phyloP scores from a whole-genome alignment of 2,888 invertebrate genomes.

The Anorthoa munda region DNA sequence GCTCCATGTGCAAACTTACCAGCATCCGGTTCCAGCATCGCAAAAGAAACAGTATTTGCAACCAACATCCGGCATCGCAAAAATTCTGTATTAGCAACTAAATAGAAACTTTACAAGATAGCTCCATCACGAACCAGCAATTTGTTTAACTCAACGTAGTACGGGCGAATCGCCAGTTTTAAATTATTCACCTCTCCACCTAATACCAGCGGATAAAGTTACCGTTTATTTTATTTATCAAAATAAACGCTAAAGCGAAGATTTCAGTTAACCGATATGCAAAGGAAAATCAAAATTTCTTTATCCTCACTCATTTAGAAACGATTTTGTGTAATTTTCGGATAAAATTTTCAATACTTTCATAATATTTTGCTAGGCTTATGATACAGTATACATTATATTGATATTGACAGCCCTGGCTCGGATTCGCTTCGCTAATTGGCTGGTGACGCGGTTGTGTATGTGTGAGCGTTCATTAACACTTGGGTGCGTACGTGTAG shows the following conservation, averaged over 20 bases:
- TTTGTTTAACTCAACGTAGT: constrained; percentile 42
- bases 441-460: constrained; percentile 30
- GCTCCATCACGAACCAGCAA: constrained; percentile 18
- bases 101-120: neutral
- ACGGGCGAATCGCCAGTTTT: constrained; percentile 29
- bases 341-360: constrained; percentile 5
- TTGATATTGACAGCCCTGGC: constrained; percentile 50
- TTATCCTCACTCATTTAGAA: constrained; percentile 18
- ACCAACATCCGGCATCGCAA: too few species aligned
- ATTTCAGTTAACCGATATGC: constrained; percentile 20
- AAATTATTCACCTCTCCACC: constrained; percentile 46
- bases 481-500: constrained; percentile 8
- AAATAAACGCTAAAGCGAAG: constrained; percentile 14
- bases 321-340: constrained; percentile 19
- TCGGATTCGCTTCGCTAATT: constrained; percentile 46
- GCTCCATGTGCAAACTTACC: too few species aligned
- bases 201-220: constrained; percentile 41
- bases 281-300: constrained; percentile 9
- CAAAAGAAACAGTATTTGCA: too few species aligned
- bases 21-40: too few species aligned
- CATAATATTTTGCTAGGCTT: constrained; percentile 7
- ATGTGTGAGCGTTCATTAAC: constrained; percentile 35
- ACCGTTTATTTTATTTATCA: constrained; percentile 43
- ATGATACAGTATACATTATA: constrained; percentile 18
- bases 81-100: neutral